Percentiles rank a stretch among this genome's conserved stretches.
phyloP scores from a whole-genome alignment of 2,797 vertebrate species.

The Melanotaenia trifasciata region DNA sequence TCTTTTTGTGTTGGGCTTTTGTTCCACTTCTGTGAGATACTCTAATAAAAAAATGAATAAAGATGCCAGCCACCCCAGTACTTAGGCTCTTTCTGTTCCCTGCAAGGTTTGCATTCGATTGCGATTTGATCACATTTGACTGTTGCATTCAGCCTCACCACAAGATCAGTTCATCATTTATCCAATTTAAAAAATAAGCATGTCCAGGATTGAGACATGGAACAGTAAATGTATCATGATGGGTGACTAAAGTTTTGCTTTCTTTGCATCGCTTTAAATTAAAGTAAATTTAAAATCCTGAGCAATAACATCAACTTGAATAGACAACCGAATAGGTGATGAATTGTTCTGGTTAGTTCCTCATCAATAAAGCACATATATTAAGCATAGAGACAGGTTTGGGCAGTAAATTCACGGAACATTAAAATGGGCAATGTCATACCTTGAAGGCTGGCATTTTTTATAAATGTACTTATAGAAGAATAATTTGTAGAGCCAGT shows the following conservation, averaged over 20 bases:
- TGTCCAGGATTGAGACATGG: slow-evolving; percentile 41
- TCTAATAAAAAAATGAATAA: slow-evolving; percentile 32
- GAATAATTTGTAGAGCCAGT: neutral
- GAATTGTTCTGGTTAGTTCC: slow-evolving; percentile 36
- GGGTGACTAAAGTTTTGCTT: slow-evolving; percentile 46
- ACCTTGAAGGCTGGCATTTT: neutral
- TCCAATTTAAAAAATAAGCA: slow-evolving; percentile 50
- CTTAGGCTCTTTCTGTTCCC: slow-evolving; percentile 9
- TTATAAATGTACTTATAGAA: neutral
- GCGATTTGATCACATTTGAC: slow-evolving; percentile 52
- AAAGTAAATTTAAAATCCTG: slow-evolving; percentile 42
- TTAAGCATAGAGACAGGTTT: slow-evolving; percentile 29
- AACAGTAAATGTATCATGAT: slow-evolving; percentile 38
- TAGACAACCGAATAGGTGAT: slow-evolving; percentile 26
- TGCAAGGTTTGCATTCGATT: slow-evolving; percentile 32
- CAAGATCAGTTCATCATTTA: slow-evolving; percentile 53
- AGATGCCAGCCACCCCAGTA: slow-evolving; percentile 5
- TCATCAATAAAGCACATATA: slow-evolving; percentile 29
- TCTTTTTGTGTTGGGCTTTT: slow-evolving; percentile 20
- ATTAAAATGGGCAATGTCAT: neutral
- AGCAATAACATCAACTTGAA: slow-evolving; percentile 35
- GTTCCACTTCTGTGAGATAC: slow-evolving; percentile 25
- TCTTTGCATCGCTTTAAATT: slow-evolving; percentile 8
- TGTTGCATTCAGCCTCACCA: slow-evolving; percentile 41
- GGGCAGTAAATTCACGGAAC: neutral